Conservation (phyloP, 2,113 vertebrate genomes). For the Grammomys surdaster region DNA sequence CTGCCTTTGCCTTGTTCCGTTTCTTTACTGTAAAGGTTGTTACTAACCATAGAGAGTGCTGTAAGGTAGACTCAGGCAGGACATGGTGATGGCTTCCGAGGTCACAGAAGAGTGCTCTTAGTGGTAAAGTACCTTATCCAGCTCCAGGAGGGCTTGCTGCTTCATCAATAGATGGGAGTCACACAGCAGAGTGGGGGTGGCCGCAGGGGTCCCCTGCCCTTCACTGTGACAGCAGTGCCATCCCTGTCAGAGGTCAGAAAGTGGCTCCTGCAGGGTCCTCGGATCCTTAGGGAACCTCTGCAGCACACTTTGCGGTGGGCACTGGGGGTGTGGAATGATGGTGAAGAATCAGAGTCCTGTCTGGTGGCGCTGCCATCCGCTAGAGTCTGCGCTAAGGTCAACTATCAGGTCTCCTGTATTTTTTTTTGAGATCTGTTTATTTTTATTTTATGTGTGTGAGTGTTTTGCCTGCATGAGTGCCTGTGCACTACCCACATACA, state of each 20-base stretch:
- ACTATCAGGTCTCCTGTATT: not conserved
- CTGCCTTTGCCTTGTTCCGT: not conserved
- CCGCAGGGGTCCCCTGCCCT: too few relatives aligned
- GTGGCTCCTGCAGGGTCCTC: not conserved
- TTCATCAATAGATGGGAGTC: not conserved
- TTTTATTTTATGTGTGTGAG: not conserved
- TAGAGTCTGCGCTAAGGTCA: not conserved
- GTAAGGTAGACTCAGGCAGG: not conserved
- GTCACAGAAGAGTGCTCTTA: not conserved
- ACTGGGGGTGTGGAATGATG: not conserved
- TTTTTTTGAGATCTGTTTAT: not conserved
- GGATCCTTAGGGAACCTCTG: not conserved
- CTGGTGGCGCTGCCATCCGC: not conserved
- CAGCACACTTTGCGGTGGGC: not conserved
- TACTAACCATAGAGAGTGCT: not conserved
- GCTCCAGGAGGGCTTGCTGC: not conserved
- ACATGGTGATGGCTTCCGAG: rapidly evolving
- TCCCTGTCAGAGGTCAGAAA: not conserved
- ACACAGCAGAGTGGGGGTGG: not conserved
- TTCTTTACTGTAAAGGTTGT: not conserved
- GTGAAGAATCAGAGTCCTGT: not conserved
- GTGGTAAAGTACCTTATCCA: not conserved
- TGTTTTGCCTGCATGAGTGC: not conserved
- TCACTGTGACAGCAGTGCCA: rapidly evolving
- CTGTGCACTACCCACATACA: not conserved